Percentiles rank a stretch among this genome's conserved stretches.
Conservation (phyloP, 2,113 vertebrate genomes). For the Callospermophilus lateralis region DNA sequence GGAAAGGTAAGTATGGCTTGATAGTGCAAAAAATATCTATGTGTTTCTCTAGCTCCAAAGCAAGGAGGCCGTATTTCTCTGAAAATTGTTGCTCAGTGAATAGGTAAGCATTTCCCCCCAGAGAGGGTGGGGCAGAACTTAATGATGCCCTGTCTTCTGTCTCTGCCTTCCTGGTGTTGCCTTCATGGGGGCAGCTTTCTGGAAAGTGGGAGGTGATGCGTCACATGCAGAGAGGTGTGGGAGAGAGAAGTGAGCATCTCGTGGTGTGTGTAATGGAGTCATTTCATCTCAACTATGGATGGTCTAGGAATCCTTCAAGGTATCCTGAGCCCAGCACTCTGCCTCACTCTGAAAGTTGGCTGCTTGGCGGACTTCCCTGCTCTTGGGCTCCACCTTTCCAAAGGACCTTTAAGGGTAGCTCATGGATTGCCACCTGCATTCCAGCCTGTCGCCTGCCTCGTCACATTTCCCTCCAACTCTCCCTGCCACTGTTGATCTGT, state of each 20-base stretch:
- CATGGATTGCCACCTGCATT: too few species aligned
- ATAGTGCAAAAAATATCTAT: neutral
- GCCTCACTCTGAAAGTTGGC: neutral
- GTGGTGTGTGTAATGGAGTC: neutral
- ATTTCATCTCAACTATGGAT: neutral
- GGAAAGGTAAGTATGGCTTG: neutral
- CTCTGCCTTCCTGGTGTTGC: neutral
- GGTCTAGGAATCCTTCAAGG: neutral
- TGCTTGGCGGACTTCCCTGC: neutral
- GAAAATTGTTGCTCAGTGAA: constrained; percentile 12
- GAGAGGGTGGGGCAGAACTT: neutral
- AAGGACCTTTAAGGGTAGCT: neutral
- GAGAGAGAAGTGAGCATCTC: neutral
- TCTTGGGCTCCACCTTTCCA: neutral
- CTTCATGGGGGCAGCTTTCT: neutral
- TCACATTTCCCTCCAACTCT: neutral
- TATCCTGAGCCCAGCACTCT: neutral
- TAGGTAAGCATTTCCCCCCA: too few species aligned
- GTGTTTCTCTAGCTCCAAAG: constrained; percentile 22
- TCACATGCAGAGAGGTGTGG: neutral
- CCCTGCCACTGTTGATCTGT: neutral
- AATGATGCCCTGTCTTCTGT: neutral
- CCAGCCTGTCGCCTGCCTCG: fast-evolving
- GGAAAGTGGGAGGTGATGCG: neutral
- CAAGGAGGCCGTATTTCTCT: neutral